Conservation (phyloP, 23 tunicate genomes). For the Trididemnum miniatum region DNA sequence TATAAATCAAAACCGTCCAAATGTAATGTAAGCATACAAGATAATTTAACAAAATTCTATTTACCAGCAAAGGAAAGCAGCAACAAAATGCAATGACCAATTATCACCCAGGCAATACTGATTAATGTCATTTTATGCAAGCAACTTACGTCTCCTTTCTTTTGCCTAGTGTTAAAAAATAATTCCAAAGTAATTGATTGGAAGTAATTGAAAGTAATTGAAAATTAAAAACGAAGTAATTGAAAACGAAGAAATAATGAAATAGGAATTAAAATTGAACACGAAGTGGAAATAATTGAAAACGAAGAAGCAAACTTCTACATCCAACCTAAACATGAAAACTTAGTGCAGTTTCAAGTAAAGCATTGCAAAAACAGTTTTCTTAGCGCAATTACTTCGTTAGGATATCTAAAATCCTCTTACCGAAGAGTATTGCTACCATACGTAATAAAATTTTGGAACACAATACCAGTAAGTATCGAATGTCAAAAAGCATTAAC, state of each 20-base stretch:
- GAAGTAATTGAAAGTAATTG: neutral
- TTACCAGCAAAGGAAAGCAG: neutral
- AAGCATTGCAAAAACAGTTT: too few relatives aligned
- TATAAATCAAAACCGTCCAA: too few relatives aligned
- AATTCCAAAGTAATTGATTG: neutral
- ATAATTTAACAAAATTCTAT: neutral
- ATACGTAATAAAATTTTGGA: too few relatives aligned
- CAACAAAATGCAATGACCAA: conserved; percentile 68
- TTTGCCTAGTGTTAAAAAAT: conserved; percentile 34
- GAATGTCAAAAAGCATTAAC: too few relatives aligned
- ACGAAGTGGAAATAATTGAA: neutral
- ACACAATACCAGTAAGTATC: too few relatives aligned
- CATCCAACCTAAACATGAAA: neutral
- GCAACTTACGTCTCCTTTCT: conserved; percentile 53
- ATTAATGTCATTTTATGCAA: conserved; percentile 83
- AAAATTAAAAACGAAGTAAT: too few relatives aligned
- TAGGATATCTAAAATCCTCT: too few relatives aligned
- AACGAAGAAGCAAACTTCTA: neutral
- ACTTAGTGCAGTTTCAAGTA: neutral
- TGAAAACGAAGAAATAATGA: neutral
- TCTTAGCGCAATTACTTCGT: too few relatives aligned
- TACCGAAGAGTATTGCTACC: too few relatives aligned
- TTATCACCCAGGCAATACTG: conserved; percentile 85
- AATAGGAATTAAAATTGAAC: too few relatives aligned
- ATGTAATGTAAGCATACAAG: neutral